Conservation (phyloP, 2,797 vertebrate species). For the Syngnathus acus region DNA sequence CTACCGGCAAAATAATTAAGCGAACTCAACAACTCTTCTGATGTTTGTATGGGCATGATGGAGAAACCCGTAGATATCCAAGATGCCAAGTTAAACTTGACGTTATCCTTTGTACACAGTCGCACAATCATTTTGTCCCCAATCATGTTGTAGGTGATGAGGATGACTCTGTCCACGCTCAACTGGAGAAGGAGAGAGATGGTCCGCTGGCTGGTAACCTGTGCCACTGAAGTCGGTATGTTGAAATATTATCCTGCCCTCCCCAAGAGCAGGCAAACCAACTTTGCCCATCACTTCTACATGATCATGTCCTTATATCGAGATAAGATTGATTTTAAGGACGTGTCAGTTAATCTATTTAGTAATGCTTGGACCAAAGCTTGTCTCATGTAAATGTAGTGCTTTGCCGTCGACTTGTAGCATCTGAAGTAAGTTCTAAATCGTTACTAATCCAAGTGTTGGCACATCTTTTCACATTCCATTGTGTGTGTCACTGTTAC, state of each 20-base stretch:
- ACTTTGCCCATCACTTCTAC: not conserved
- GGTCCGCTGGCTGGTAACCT: constrained; percentile 98
- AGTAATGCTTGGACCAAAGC: too few species aligned
- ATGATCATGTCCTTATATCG: not conserved
- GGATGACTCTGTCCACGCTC: constrained; percentile 96
- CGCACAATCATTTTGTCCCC: not conserved
- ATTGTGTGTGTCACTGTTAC: not conserved
- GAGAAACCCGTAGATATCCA: not conserved
- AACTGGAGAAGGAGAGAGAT: constrained; percentile 98
- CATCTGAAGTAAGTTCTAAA: too few species aligned
- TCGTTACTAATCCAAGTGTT: too few species aligned
- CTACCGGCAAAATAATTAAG: not conserved
- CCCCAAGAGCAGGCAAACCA: not conserved
- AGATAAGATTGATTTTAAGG: not conserved
- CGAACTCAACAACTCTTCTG: not conserved
- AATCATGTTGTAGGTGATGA: constrained; percentile 81
- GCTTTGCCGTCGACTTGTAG: too few species aligned
- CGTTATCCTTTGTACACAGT: not conserved
- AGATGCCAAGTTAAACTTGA: not conserved
- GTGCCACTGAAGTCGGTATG: constrained; percentile 97
- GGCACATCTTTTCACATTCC: not conserved
- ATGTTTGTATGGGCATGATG: not conserved
- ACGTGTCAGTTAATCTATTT: not conserved
- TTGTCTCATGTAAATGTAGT: too few species aligned
- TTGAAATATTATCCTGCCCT: constrained; percentile 27